A percentile compares a stretch with the other conserved stretches of the same genome.
phyloP scores from a whole-genome alignment of 2,113 vertebrate genomes.

The Zapornia atra region DNA sequence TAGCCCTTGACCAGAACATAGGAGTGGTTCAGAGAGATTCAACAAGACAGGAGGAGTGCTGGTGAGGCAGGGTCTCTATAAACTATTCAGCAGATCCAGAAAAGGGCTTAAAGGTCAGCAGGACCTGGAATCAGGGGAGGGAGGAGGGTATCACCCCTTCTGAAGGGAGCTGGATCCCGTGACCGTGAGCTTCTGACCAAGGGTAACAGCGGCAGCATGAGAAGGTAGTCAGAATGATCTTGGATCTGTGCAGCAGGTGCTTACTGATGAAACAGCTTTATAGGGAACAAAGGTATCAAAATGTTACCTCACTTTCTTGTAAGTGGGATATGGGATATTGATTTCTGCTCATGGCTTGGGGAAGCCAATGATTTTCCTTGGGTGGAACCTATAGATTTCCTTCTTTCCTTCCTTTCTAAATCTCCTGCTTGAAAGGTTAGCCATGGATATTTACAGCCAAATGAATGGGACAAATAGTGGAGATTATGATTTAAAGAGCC shows the following conservation, averaged over 20 bases:
- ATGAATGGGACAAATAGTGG: background rate
- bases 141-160: background rate
- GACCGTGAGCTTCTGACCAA: background rate
- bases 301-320: background rate
- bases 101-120: background rate
- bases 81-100: background rate
- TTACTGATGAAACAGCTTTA: background rate
- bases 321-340: background rate
- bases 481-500: conserved; percentile 12
- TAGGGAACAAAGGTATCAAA: conserved; percentile 19
- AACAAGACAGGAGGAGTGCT: background rate
- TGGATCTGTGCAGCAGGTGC: background rate
- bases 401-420: conserved; percentile 40
- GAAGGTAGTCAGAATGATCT: background rate
- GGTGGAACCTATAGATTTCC: conserved; percentile 31
- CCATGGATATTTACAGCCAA: conserved; percentile 8
- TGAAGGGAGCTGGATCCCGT: background rate
- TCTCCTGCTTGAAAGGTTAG: conserved; percentile 39
- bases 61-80: background rate
- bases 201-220: background rate
- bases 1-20: background rate
- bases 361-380: background rate
- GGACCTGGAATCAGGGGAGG: background rate
- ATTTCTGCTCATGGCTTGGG: background rate
- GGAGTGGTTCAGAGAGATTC: background rate